Conservation (phyloP, 2,797 vertebrate genomes). For the Bucorvus abyssinicus region DNA sequence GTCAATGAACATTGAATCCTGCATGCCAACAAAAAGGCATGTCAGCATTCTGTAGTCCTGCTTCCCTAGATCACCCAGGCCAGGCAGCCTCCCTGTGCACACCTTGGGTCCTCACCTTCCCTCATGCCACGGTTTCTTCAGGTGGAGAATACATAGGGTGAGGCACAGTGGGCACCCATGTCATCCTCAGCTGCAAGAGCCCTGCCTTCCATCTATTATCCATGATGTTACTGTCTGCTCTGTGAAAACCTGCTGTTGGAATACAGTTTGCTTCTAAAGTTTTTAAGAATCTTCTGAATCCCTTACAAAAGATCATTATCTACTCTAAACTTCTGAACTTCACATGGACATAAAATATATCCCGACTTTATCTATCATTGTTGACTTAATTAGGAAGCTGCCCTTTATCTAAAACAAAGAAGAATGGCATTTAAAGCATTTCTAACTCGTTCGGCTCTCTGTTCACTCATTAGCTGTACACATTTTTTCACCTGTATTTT, state of each 20-base stretch:
- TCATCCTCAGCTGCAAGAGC: background rate
- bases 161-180: background rate
- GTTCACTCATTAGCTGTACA: slow-evolving; percentile 7
- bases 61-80: background rate
- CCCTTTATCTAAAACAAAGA: background rate
- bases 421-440: background rate
- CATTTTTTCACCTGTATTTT: slow-evolving; percentile 43
- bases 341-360: background rate
- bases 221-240: background rate
- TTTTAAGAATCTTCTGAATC: background rate
- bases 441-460: background rate
- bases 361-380: background rate
- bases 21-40: background rate
- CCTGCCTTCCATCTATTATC: background rate
- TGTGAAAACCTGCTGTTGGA: background rate
- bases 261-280: background rate
- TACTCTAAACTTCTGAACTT: background rate
- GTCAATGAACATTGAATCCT: background rate
- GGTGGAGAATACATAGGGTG: background rate
- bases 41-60: background rate
- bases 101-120: background rate
- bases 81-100: background rate
- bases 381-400: background rate
- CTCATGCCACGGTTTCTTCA: background rate
- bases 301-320: background rate